phyloP scores from a whole-genome alignment of 2,113 vertebrate species.

The Trichomycterus rosablanca region DNA sequence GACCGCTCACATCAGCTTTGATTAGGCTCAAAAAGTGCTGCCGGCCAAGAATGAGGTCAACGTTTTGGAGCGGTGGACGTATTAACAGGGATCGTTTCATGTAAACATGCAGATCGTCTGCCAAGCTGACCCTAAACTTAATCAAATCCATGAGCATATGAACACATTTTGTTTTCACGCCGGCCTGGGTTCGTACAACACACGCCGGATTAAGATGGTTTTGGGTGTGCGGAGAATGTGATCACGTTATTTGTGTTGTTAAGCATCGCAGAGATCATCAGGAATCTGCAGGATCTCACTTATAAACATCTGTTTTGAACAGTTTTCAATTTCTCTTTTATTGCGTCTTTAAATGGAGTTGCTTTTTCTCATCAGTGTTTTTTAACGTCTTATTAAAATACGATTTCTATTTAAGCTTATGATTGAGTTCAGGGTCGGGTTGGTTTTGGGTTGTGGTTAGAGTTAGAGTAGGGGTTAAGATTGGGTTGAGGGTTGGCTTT shows the following conservation, averaged over 20 bases:
- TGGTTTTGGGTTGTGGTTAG: no score
- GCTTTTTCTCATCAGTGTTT: no score
- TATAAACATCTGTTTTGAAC: no score
- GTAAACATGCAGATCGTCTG: conserved; percentile 38
- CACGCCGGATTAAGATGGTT: no score
- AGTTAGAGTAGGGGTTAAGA: no score
- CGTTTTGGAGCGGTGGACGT: conserved; percentile 37
- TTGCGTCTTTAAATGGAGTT: no score
- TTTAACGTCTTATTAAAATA: no score
- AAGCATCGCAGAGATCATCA: not conserved
- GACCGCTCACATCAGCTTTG: conserved; percentile 38
- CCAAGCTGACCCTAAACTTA: conserved; percentile 39
- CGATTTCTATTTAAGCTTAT: no score
- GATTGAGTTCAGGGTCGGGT: no score
- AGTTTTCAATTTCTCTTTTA: no score
- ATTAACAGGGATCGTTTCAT: conserved; percentile 40
- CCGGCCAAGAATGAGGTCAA: conserved; percentile 43
- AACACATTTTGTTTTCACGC: conserved; percentile 22
- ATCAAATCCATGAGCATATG: conserved; percentile 34
- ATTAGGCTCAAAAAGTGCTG: conserved; percentile 38
- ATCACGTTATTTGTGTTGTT: conserved; percentile 14
- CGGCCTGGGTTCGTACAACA: not conserved
- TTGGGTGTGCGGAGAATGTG: conserved; percentile 5
- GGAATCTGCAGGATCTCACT: conserved; percentile 12
- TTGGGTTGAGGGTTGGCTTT: no score